phyloP scores from a whole-genome alignment of 2,113 vertebrate genomes.

The Axis porcinus region DNA sequence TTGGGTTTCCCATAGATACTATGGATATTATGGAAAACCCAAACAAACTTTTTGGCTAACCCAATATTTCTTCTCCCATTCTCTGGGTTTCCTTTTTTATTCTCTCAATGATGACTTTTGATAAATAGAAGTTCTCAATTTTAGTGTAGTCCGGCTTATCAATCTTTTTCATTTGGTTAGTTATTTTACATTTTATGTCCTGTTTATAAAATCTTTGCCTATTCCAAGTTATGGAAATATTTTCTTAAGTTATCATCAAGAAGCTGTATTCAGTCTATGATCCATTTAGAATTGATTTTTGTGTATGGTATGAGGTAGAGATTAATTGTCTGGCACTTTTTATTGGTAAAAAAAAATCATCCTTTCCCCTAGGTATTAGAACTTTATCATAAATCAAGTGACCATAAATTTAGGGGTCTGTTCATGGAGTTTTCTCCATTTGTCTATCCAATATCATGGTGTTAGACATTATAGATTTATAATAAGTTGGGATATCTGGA shows the following conservation, averaged over 20 bases:
- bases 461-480: neutral
- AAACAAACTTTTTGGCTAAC: neutral
- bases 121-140: neutral
- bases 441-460: neutral
- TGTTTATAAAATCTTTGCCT: neutral
- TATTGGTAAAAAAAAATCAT: neutral
- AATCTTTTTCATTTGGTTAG: neutral
- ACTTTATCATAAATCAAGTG: neutral
- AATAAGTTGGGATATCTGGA: neutral
- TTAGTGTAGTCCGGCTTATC: neutral
- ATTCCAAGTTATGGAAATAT: neutral
- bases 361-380: neutral
- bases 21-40: neutral
- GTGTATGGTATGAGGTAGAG: neutral
- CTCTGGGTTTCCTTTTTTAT: neutral
- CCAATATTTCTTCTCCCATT: neutral
- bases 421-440: neutral
- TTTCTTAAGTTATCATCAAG: neutral
- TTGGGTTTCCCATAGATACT: neutral
- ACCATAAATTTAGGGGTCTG: neutral
- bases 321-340: neutral
- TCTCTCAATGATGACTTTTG: neutral
- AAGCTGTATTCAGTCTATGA: neutral
- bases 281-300: neutral
- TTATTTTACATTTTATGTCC: neutral